Percentiles rank a stretch among this genome's conserved stretches.
These are phyloP conservation scores for Mimumesa dahlbomi DNA, from an alignment of 2,888 invertebrate genomes.

Conservation along the genomic window DNA sequence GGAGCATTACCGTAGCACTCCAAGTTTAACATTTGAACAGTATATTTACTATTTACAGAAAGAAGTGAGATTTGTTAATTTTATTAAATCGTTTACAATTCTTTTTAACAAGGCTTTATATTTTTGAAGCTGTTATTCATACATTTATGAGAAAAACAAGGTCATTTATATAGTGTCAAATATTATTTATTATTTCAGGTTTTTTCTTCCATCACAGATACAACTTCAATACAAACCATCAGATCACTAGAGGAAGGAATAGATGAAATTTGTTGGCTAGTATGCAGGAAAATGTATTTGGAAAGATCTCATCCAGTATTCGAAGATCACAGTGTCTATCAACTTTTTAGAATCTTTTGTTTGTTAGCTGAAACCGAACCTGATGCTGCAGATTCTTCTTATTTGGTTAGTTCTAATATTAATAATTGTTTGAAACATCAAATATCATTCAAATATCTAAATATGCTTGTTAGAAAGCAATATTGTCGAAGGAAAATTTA, in stretches of 20 bases:
- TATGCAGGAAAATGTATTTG: slow-evolving; percentile 86
- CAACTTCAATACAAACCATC: slow-evolving; percentile 73
- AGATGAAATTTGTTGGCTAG: slow-evolving; percentile 87
- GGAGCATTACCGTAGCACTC: slow-evolving; percentile 88
- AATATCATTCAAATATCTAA: too few species aligned
- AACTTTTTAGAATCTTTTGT: slow-evolving; percentile 90
- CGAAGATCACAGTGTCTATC: slow-evolving; percentile 85
- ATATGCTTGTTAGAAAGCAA: too few species aligned
- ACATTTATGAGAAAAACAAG: too few species aligned
- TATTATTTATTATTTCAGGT: slow-evolving; percentile 71
- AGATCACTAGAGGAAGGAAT: slow-evolving; percentile 76
- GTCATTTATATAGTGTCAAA: too few species aligned
- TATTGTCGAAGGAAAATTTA: background rate
- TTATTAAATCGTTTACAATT: too few species aligned
- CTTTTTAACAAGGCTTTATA: too few species aligned
- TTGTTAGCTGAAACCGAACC: slow-evolving; percentile 88
- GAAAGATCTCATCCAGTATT: slow-evolving; percentile 84
- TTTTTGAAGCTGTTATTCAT: too few species aligned
- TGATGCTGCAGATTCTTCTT: slow-evolving; percentile 82
- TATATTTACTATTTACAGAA: slow-evolving; percentile 88
- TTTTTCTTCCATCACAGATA: slow-evolving; percentile 78
- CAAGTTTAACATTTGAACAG: slow-evolving; percentile 87
- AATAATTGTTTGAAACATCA: too few species aligned
- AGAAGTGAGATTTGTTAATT: too few species aligned
- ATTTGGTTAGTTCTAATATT: too few species aligned